A percentile compares a stretch with the other conserved stretches of the same genome.
Evolutionary conservation across 1,140 invertebrate species (phyloP).

Genomic region (Ceratina japonica): DNA sequence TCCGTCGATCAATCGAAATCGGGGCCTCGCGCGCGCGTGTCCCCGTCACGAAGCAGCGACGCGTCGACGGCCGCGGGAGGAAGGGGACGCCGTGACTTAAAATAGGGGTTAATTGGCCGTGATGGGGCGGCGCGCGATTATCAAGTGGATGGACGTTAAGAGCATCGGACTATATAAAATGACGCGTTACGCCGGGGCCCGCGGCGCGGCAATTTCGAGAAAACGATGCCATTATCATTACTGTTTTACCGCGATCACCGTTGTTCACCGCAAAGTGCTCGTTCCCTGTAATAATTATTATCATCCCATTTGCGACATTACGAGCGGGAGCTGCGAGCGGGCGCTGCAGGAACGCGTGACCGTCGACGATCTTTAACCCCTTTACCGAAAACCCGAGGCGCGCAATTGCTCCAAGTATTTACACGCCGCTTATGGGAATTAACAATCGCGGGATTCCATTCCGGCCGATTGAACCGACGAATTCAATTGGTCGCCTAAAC

Average conservation of each 20-base stretch:
- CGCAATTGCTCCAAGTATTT: slow-evolving; percentile 12
- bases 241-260: slow-evolving; percentile 57
- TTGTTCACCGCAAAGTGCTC: slow-evolving; percentile 53
- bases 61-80: too few relatives aligned
- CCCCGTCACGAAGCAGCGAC: too few relatives aligned
- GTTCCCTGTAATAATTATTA: slow-evolving; percentile 62
- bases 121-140: slow-evolving; percentile 33
- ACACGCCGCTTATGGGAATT: slow-evolving; percentile 30
- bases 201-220: slow-evolving; percentile 48
- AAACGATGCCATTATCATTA: slow-evolving; percentile 63
- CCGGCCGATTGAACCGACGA: background rate
- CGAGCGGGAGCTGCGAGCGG: background rate
- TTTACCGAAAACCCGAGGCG: background rate
- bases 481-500: slow-evolving; percentile 5
- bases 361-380: background rate
- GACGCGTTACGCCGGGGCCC: slow-evolving; percentile 19
- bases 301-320: slow-evolving; percentile 56
- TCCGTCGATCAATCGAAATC: background rate
- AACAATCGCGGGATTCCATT: slow-evolving; percentile 11
- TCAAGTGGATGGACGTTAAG: slow-evolving; percentile 48
- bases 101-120: slow-evolving; percentile 5
- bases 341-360: background rate
- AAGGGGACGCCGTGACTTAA: slow-evolving; percentile 4
- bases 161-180: slow-evolving; percentile 51
- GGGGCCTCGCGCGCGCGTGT: too few relatives aligned